Base-by-base conservation (phyloP, 64 coral and sea anemone species). In the Montipora capricornis region DNA sequence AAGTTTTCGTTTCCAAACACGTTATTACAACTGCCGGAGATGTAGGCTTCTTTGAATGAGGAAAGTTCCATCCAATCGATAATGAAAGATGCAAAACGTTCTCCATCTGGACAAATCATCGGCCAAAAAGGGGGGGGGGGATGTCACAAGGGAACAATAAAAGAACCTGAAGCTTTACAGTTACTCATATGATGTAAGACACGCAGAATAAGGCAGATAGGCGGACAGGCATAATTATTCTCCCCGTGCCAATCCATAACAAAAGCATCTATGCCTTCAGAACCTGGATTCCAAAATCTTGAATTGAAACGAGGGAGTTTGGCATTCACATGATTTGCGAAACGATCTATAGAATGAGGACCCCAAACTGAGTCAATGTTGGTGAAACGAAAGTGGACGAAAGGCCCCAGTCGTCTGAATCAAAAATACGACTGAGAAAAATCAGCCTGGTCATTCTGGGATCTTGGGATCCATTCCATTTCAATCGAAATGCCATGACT, bases 311-410 rank as follows among this genome's bases (percentile, higher is more conserved):
- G 19, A 5, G 80, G 68, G 19, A 92, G 70, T 70, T 84, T 92
- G 26, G 26, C 26, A 26, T 26, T 26, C 26, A 26, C 26, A 26
- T 26, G 26, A 26, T 26, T 26, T 26, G 90, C 47, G 46, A 83
- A 95, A 11, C 47, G 77, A 89, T 88, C 94, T 1, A 88, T 60
- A 2, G 88, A 47, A 87, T 91, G 94, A 26, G 94, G 94, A 29
- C 88, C 88, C 88, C 94, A 95, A 20, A 80, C 49, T 15, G 5
- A 5, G 51, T 91, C 94, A 83, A 95, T 80, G 50, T 22, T 8
- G 17, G 17, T 44, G 14, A 83, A 95, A 95, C 37, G 80, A 67
- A 45, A 55, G 8, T 7, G 22, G 57, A 93, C 75, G 44, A 22
- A 22, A 22, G 22, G 22, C 22, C 22, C 22, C 22, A n/a, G n/a